Conservation (phyloP, 2,797 vertebrate genomes). For the Sebastes kiyomatsui region DNA sequence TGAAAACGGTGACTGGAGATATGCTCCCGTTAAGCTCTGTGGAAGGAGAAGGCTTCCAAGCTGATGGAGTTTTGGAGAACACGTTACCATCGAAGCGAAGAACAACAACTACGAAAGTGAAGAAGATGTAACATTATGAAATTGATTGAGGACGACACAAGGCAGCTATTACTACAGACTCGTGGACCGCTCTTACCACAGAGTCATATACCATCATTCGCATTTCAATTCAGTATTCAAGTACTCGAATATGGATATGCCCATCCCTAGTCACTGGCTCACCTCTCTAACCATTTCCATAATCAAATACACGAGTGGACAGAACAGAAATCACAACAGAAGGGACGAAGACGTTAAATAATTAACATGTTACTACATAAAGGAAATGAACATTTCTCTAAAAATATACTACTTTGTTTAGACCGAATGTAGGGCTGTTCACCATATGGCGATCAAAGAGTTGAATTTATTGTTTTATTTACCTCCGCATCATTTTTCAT, state of each 20-base stretch:
- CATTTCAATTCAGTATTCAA: neutral
- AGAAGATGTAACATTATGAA: neutral
- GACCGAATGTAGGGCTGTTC: neutral
- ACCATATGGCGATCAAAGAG: conserved; percentile 44
- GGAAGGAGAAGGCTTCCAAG: neutral
- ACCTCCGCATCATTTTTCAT: conserved; percentile 35
- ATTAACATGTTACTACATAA: neutral
- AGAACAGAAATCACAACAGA: too few species aligned
- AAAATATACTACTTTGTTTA: conserved; percentile 15
- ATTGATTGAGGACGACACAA: neutral
- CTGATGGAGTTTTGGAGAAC: neutral
- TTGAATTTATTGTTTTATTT: conserved; percentile 47
- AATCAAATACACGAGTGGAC: neutral
- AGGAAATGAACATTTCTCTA: neutral
- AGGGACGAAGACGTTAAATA: neutral
- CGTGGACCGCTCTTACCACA: neutral
- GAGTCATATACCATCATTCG: neutral
- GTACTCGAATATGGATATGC: neutral
- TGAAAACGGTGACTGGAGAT: neutral
- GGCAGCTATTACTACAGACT: neutral
- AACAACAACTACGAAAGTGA: neutral
- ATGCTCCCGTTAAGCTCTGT: neutral
- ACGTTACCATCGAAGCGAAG: fast-evolving
- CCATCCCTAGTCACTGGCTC: neutral
- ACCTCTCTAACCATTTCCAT: neutral